Evolutionary conservation across 37 sponge, comb jelly and placozoan species (phyloP), one percentile per base, ranked within the genome.

Genomic region (Geodia barretti): DNA sequence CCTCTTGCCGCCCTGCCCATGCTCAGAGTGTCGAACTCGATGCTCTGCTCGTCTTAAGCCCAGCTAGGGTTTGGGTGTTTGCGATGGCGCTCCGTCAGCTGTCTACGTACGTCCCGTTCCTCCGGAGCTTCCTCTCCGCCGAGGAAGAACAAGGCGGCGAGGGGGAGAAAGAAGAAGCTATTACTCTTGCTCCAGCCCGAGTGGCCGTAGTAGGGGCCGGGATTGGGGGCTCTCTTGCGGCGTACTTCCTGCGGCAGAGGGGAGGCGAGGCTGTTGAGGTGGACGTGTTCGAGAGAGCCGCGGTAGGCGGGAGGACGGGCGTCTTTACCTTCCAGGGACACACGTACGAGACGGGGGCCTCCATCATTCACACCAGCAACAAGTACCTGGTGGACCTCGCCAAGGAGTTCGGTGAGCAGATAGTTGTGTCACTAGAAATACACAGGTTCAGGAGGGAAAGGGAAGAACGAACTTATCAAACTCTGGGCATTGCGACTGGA

Each of bases 181-280:
- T 14, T 47, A 7, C 54, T 14, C 71, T 82, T 7, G 77, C 83
- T 0, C 54, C 75, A 26, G 77, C 70, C 20, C 54, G 72, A 43
- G 91, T 94, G 3, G 95, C 92, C 34, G 81, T 94, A 17, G 68
- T 94, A 33, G 95, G 95, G 0, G 88, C 84, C 42, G 95, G 95
- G 20, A 70, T 93, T 4, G 97, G 97, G 3, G 97, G 97, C 0
- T 80, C 86, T 35, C 75, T 67, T 19, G 77, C 89, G 4, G 97
- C 92, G 3, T 80, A 87, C 74, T 96, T 96, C 79, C 88, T 96
- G 28, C 73, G 87, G 20, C 88, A 93, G 59, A 29, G 79, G 20
- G 93, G 91, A 29, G 88, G 84, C 4, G 83, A 83, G 43, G 35
- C 43, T 1, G 42, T 82, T 40, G 83, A 90, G 14, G 81, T 96